Evolutionary conservation across 2,888 invertebrate genomes (phyloP).

Genomic region (Lithophane ornitopus): DNA sequence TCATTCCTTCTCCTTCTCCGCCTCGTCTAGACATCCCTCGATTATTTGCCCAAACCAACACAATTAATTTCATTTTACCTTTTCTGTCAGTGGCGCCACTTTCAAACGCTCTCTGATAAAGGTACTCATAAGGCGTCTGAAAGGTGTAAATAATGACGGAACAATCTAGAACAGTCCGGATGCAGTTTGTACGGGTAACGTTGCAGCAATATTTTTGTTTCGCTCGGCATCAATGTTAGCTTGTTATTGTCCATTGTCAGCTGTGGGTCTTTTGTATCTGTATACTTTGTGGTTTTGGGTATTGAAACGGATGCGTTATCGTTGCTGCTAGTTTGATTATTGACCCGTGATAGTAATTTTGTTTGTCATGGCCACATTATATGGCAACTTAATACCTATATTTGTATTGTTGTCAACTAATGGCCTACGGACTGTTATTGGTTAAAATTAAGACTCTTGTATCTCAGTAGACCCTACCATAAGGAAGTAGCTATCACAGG

Average conservation of each 20-base stretch:
- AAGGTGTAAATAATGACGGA: conserved; percentile 18
- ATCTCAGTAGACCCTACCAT: no score
- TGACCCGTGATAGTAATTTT: conserved; percentile 14
- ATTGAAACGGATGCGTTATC: conserved; percentile 8
- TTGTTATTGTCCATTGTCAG: conserved; percentile 52
- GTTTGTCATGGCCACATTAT: not conserved
- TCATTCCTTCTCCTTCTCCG: not conserved
- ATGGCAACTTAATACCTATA: not conserved
- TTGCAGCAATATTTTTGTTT: conserved; percentile 53
- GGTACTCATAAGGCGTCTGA: not conserved
- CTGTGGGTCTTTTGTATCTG: conserved; percentile 32
- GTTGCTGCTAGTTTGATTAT: conserved; percentile 3
- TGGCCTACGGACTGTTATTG: no score
- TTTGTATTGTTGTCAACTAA: not conserved
- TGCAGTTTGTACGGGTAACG: conserved; percentile 10
- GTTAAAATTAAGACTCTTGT: no score
- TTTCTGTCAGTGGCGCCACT: no score
- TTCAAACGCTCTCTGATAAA: not conserved
- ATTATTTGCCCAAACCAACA: not conserved
- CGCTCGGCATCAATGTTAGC: conserved; percentile 20
- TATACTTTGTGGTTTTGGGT: conserved; percentile 35
- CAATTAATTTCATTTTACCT: not conserved
- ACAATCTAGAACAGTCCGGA: conserved; percentile 36
- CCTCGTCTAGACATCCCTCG: not conserved
- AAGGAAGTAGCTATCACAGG: no score